These are phyloP conservation scores for Lasioglossum oenotherae DNA, from an alignment of 2,888 invertebrate genomes.

Conservation along the genomic window DNA sequence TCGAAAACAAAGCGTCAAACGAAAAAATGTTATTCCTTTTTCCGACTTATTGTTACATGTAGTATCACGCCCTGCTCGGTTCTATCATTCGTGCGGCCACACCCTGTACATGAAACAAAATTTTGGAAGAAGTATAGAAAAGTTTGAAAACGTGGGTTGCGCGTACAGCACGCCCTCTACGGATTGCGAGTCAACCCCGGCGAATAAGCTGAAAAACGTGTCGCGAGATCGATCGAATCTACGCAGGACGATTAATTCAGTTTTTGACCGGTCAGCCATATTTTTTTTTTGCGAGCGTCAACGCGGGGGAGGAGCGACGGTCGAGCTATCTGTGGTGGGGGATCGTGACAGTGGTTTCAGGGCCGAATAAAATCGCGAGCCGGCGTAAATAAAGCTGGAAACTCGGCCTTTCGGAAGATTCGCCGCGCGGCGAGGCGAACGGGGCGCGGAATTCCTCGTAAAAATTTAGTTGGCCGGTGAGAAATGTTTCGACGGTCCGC, in stretches of 20 bases:
- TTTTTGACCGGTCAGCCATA: conserved; percentile 5
- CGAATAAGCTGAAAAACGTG: background rate
- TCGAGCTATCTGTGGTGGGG: background rate
- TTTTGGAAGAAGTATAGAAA: background rate
- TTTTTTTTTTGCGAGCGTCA: conserved; percentile 4
- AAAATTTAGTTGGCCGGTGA: conserved; percentile 47
- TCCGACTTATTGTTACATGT: too few relatives aligned
- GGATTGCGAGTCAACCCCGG: background rate
- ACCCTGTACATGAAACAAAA: background rate
- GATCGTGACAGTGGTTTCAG: conserved; percentile 24
- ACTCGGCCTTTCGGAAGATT: conserved; percentile 18
- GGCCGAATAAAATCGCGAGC: conserved; percentile 29
- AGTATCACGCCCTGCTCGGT: too few relatives aligned
- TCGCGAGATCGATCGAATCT: background rate
- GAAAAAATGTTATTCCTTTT: too few relatives aligned
- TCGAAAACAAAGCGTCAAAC: too few relatives aligned
- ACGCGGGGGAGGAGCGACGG: background rate
- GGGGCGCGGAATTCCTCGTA: conserved; percentile 47
- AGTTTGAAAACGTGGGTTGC: background rate
- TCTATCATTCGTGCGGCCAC: too few relatives aligned
- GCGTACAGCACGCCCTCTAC: background rate
- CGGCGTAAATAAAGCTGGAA: conserved; percentile 29
- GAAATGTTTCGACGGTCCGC: conserved; percentile 65
- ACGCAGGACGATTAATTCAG: background rate
- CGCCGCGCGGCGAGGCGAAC: conserved; percentile 1